Evolutionary conservation across 2,888 invertebrate genomes (phyloP), one percentile per base, ranked within the genome.

Genomic region (Monochamus alternatus): DNA sequence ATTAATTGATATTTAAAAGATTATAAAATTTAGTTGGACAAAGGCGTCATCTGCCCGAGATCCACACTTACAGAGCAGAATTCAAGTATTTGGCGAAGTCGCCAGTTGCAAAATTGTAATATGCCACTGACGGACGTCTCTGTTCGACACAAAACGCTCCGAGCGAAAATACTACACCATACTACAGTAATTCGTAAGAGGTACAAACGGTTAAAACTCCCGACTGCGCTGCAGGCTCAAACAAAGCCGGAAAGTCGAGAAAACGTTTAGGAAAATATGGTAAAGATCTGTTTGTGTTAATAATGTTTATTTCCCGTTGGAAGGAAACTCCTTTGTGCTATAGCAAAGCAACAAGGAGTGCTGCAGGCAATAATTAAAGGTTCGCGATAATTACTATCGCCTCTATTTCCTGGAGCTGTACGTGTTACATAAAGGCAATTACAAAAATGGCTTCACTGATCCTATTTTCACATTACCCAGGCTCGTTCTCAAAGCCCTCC

Each of bases 311-410:
- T 82, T 82, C 81, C 78, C 76, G 79, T 81, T 81, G 80, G 63
- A 58, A 76, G 77, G 73, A 72, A 76, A 77, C 77, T 79, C 80
- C 80, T 81, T 81, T 83, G 81, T 81, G 75, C 64, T 76, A 69
- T 63, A 47, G 44, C 75, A 77, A 60, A 78, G 76, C 76, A 80
- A 77, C 78, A 81, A 82, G 76, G 75, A 80, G 75, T 66, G 82
- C 86, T 80, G 69, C 51, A 38, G 82, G 86, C 84, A 81, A 84
- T 85, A 85, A 86, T 85, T 86, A 85, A 85, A 85, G 85, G 84
- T 85, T 85, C 81, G 83, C 79, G 83, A 85, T 85, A 84, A 86
- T 85, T 85, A 84, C 81, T 80, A 82, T 79, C 82, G 81, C 81
- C 81, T 81, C 79, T 76, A 78, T 80, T 81, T 81, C 79, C 81